Evolutionary conservation across 2,113 vertebrate genomes (phyloP).

Genomic region (Cyphomyrus plagiostoma): DNA sequence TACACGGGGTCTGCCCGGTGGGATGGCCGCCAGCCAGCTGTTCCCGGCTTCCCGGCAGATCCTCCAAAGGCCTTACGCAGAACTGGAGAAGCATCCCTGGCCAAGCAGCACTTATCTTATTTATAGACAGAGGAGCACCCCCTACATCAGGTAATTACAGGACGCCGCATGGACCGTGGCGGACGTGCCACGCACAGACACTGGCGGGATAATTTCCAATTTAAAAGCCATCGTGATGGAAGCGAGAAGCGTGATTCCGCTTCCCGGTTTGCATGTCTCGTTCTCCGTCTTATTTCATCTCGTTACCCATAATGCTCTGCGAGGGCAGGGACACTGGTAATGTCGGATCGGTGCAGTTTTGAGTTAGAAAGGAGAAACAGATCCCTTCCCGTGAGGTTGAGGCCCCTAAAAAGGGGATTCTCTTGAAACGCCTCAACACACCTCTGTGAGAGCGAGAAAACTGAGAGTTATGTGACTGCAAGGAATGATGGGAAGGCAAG

Average conservation of each 20-base stretch:
- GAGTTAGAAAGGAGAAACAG: background rate
- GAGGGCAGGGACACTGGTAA: background rate
- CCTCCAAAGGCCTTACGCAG: background rate
- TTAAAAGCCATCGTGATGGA: background rate
- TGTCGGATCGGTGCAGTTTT: background rate
- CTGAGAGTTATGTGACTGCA: background rate
- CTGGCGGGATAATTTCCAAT: background rate
- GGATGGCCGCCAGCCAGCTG: background rate
- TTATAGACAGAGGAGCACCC: background rate
- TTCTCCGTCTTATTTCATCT: background rate
- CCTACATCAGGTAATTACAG: background rate
- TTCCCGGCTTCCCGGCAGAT: background rate
- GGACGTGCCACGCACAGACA: background rate
- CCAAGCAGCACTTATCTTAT: background rate
- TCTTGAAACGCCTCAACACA: background rate
- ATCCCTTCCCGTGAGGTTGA: background rate
- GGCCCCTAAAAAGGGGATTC: background rate
- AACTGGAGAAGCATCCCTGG: background rate
- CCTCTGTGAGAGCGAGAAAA: background rate
- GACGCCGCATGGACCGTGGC: background rate
- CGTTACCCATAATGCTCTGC: background rate
- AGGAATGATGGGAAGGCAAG: background rate
- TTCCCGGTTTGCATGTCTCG: background rate
- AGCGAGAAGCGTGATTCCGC: background rate
- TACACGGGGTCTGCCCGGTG: background rate